Percentiles rank a stretch among this genome's conserved stretches.
These are phyloP conservation scores for Megaceryle alcyon DNA, from an alignment of 2,797 vertebrate genomes.

Conservation along the genomic window DNA sequence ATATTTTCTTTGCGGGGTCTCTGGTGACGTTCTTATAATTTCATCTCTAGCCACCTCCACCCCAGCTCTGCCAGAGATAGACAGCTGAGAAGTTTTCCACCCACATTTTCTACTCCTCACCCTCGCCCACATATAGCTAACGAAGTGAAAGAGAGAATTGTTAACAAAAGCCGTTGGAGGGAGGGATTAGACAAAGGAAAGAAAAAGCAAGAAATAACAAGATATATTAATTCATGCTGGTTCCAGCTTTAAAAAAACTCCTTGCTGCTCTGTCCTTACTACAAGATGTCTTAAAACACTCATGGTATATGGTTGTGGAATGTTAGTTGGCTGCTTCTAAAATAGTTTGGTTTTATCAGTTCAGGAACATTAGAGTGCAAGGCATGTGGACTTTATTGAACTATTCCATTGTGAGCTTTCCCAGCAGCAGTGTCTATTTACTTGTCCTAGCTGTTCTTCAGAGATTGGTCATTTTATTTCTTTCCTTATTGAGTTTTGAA, in stretches of 20 bases:
- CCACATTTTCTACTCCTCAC: slow-evolving; percentile 31
- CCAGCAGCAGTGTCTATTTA: slow-evolving; percentile 16
- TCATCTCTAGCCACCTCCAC: background rate
- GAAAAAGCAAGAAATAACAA: slow-evolving; percentile 20
- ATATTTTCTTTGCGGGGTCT: background rate
- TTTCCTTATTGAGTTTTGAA: slow-evolving; percentile 14
- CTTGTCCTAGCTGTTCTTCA: slow-evolving; percentile 11
- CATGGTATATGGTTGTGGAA: slow-evolving; percentile 41
- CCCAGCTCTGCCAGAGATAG: slow-evolving; percentile 9
- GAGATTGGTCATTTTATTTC: background rate
- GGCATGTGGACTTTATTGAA: slow-evolving; percentile 23
- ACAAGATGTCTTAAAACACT: slow-evolving; percentile 59
- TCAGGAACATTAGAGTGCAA: background rate
- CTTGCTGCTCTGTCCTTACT: slow-evolving; percentile 17
- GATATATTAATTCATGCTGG: slow-evolving; percentile 18
- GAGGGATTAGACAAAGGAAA: background rate
- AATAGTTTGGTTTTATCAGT: slow-evolving; percentile 48
- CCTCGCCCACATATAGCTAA: slow-evolving; percentile 32
- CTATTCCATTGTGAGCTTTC: background rate
- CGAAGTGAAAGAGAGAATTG: slow-evolving; percentile 47
- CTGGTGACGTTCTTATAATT: background rate
- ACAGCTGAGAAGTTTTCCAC: slow-evolving; percentile 57
- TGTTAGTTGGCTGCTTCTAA: slow-evolving; percentile 52
- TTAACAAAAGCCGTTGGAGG: background rate
- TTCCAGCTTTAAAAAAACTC: background rate